Conservation (phyloP, 2,888 invertebrate genomes). For the Parapristionchus giblindavisi region DNA sequence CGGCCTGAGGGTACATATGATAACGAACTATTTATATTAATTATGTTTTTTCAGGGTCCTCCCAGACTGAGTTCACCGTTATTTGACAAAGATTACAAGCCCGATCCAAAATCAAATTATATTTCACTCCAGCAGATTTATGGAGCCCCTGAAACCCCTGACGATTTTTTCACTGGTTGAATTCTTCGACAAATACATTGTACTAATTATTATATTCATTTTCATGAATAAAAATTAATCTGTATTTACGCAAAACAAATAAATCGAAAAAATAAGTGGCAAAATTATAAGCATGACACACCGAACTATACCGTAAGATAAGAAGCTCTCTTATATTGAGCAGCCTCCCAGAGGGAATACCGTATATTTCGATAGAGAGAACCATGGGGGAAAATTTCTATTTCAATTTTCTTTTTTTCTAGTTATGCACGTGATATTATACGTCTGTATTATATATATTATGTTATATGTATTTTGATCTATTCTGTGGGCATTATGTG, state of each 20-base stretch:
- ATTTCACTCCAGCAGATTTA: conserved; percentile 16
- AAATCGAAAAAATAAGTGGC: neutral
- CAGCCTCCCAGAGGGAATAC: neutral
- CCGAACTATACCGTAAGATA: neutral
- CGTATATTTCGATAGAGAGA: neutral
- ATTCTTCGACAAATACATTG: neutral
- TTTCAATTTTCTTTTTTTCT: conserved; percentile 21
- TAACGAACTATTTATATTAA: too few relatives aligned
- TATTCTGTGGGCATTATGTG: neutral
- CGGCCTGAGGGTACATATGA: neutral
- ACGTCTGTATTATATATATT: neutral
- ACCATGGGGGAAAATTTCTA: neutral
- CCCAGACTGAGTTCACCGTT: conserved; percentile 19
- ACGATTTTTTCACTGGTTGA: conserved; percentile 32
- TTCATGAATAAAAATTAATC: neutral
- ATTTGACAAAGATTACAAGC: conserved; percentile 35
- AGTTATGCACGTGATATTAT: neutral
- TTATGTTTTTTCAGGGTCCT: conserved; percentile 6
- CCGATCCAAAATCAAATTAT: conserved; percentile 4
- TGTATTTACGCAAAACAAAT: neutral
- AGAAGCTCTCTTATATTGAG: neutral
- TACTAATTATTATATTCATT: neutral
- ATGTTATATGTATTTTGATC: neutral
- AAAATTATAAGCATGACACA: conserved; percentile 8
- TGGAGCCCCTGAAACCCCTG: conserved; percentile 16